A percentile compares a stretch with the other conserved stretches of the same genome.
Conservation (phyloP, 2,888 invertebrate genomes). For the Drosophila emarginata region DNA sequence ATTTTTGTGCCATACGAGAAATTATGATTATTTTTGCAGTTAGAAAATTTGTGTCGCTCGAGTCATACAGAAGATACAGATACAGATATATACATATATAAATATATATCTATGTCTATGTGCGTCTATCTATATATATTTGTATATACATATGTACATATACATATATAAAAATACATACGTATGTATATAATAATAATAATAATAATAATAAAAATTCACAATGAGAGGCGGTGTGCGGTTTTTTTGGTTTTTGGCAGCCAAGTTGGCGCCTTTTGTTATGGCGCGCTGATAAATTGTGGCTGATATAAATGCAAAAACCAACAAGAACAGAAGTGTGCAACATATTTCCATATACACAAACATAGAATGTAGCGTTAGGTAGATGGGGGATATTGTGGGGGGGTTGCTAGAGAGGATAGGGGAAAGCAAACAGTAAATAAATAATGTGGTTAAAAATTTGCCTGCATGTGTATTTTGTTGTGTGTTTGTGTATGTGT, state of each 20-base stretch:
- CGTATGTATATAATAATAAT: background rate
- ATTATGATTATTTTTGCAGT: slow-evolving; percentile 66
- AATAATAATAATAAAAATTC: slow-evolving; percentile 3
- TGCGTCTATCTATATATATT: background rate
- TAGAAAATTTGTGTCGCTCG: slow-evolving; percentile 63
- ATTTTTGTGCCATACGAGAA: slow-evolving; percentile 58
- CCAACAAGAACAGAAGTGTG: slow-evolving; percentile 59
- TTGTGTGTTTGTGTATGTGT: slow-evolving; percentile 11
- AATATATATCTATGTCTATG: background rate
- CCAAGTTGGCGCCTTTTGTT: slow-evolving; percentile 78
- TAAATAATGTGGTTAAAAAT: slow-evolving; percentile 77
- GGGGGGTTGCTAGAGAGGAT: slow-evolving; percentile 3
- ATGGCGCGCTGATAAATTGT: slow-evolving; percentile 75
- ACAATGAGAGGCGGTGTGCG: slow-evolving; percentile 30
- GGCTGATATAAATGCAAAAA: slow-evolving; percentile 74
- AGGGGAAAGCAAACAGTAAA: slow-evolving; percentile 61
- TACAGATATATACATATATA: background rate
- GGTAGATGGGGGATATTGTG: background rate
- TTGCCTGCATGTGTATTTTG: slow-evolving; percentile 51
- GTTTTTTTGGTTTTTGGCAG: slow-evolving; percentile 71
- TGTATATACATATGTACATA: background rate
- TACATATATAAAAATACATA: background rate
- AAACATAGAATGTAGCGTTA: slow-evolving; percentile 9
- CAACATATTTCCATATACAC: slow-evolving; percentile 65
- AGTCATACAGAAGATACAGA: slow-evolving; percentile 37